phyloP scores from a whole-genome alignment of 2,113 vertebrate genomes.

The Labeo catla region DNA sequence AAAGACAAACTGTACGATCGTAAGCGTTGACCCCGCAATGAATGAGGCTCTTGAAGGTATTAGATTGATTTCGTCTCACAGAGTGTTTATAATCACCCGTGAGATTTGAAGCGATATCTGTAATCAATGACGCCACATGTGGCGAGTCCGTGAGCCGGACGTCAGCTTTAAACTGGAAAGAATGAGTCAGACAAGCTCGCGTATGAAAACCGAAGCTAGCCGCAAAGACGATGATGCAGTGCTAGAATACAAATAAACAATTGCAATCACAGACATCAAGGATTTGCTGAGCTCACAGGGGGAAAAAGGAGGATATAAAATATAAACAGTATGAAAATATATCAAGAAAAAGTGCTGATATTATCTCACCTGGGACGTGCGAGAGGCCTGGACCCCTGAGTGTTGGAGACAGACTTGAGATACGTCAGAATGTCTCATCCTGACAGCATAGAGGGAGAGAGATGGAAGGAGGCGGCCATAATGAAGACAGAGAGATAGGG shows the following conservation, averaged over 20 bases:
- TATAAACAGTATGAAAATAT: constrained; percentile 12
- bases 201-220: background rate
- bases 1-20: background rate
- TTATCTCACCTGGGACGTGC: constrained; percentile 5
- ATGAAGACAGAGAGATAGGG: constrained; percentile 54
- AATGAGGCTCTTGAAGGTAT: constrained; percentile 57
- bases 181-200: background rate
- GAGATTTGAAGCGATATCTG: constrained; percentile 50
- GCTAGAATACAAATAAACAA: constrained; percentile 1
- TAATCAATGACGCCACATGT: constrained; percentile 54
- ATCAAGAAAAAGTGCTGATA: background rate
- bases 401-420: constrained; percentile 20
- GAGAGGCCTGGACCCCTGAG: background rate
- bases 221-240: background rate
- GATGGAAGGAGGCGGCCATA: constrained; percentile 39
- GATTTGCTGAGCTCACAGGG: background rate
- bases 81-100: constrained; percentile 45
- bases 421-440: constrained; percentile 17
- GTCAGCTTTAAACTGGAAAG: background rate
- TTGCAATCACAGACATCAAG: background rate
- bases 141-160: background rate
- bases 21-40: constrained; percentile 47
- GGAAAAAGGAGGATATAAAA: background rate
- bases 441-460: constrained; percentile 8
- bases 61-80: constrained; percentile 54